phyloP scores from a whole-genome alignment of 2,888 invertebrate genomes.

The Acleris laterana region DNA sequence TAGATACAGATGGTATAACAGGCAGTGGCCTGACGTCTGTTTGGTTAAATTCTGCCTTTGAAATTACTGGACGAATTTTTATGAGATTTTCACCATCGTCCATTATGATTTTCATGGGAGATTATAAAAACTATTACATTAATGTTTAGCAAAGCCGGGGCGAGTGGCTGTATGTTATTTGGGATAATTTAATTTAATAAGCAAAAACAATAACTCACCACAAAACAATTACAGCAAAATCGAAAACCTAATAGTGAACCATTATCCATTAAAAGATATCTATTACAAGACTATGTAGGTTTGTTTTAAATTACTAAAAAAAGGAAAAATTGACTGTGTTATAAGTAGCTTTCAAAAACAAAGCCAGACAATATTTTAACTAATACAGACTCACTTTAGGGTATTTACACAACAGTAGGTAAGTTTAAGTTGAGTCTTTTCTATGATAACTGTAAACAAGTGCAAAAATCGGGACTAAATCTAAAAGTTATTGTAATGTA shows the following conservation, averaged over 20 bases:
- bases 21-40: too few species aligned
- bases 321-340: too few species aligned
- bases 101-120: too few species aligned
- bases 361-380: too few species aligned
- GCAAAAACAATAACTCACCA: slow-evolving; percentile 22
- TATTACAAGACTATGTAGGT: neutral
- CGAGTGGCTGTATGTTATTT: too few species aligned
- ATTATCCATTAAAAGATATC: neutral
- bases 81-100: neutral
- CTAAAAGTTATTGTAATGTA: neutral
- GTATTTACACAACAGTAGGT: neutral
- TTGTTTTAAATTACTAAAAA: too few species aligned
- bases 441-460: neutral
- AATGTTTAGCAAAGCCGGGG: too few species aligned
- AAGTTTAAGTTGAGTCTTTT: neutral
- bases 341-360: too few species aligned
- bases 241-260: neutral
- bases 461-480: neutral
- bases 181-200: neutral
- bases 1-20: too few species aligned
- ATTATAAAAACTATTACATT: too few species aligned
- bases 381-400: too few species aligned
- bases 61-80: neutral
- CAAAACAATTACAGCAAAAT: slow-evolving; percentile 26
- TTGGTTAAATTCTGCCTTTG: neutral